These are phyloP conservation scores for Zenarchopterus dispar DNA, from an alignment of 2,797 vertebrate species.

Conservation along the genomic window DNA sequence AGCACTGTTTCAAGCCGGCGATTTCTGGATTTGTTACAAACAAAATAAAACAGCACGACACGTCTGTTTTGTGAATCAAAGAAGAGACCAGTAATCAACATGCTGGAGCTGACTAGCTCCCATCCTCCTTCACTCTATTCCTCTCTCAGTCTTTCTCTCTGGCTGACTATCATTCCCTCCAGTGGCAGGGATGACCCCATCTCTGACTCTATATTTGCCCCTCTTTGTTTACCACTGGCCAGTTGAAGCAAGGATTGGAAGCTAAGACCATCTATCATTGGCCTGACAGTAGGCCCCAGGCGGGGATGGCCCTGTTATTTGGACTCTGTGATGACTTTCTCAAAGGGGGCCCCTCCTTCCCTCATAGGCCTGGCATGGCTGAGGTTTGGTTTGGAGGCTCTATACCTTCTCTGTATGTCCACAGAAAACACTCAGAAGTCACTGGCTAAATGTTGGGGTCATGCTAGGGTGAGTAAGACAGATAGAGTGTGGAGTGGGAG, in stretches of 20 bases:
- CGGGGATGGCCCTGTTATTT: conserved; percentile 80
- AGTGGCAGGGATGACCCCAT: conserved; percentile 73
- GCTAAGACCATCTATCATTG: conserved; percentile 78
- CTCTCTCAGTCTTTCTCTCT: conserved; percentile 53
- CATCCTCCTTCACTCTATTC: conserved; percentile 40
- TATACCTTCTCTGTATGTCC: conserved; percentile 70
- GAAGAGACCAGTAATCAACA: conserved; percentile 78
- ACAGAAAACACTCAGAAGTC: conserved; percentile 67
- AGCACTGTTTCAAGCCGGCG: conserved; percentile 74
- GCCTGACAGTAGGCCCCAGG: conserved; percentile 80
- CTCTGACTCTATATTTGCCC: conserved; percentile 79
- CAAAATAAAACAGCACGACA: conserved; percentile 80
- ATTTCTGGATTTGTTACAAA: conserved; percentile 79
- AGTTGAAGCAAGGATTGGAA: conserved; percentile 70
- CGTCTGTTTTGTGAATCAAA: conserved; percentile 81
- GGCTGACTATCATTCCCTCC: conserved; percentile 61
- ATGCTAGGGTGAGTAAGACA: conserved; percentile 74
- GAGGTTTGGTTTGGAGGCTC: conserved; percentile 80
- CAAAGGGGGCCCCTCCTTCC: conserved; percentile 71
- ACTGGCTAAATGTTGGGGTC: conserved; percentile 74
- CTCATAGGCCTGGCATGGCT: conserved; percentile 74
- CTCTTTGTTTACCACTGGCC: conserved; percentile 78
- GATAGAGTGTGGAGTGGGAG: conserved; percentile 70
- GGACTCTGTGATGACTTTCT: conserved; percentile 81
- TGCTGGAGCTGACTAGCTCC: conserved; percentile 66